Conservation (phyloP, 2,113 vertebrate species). For the Eretmochelys imbricata region DNA sequence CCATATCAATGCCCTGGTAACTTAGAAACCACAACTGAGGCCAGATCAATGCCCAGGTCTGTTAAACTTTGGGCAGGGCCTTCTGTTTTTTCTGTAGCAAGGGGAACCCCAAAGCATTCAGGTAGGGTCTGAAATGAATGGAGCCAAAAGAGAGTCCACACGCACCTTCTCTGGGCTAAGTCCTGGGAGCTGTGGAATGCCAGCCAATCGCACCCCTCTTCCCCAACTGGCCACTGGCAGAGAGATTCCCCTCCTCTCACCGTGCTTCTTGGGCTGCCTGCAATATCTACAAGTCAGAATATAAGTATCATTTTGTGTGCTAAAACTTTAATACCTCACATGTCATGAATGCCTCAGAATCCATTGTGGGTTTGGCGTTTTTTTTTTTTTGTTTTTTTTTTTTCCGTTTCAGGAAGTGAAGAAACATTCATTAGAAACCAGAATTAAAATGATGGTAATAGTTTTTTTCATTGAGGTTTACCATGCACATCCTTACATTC, state of each 20-base stretch:
- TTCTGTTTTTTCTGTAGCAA: too few species aligned
- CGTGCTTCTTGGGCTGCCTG: background rate
- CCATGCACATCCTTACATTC: background rate
- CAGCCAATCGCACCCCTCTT: too few species aligned
- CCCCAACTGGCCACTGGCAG: background rate
- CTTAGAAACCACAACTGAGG: too few species aligned
- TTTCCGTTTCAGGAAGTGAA: background rate
- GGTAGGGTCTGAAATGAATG: too few species aligned
- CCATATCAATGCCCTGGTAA: too few species aligned
- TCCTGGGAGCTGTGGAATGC: too few species aligned
- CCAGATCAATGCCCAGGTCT: too few species aligned
- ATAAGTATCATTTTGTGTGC: background rate
- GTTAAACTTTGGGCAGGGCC: too few species aligned
- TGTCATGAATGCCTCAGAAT: background rate
- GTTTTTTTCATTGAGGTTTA: background rate
- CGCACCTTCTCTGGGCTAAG: too few species aligned
- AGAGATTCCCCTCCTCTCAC: background rate
- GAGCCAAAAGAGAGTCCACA: too few species aligned
- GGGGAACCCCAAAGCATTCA: too few species aligned
- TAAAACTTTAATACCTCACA: background rate
- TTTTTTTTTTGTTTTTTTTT: background rate
- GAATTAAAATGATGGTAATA: background rate
- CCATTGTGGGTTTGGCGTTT: background rate
- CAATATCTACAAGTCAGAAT: accelerated
- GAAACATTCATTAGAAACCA: background rate